Evolutionary conservation across 2,113 vertebrate species (phyloP).

Genomic region (Hemicordylus capensis): DNA sequence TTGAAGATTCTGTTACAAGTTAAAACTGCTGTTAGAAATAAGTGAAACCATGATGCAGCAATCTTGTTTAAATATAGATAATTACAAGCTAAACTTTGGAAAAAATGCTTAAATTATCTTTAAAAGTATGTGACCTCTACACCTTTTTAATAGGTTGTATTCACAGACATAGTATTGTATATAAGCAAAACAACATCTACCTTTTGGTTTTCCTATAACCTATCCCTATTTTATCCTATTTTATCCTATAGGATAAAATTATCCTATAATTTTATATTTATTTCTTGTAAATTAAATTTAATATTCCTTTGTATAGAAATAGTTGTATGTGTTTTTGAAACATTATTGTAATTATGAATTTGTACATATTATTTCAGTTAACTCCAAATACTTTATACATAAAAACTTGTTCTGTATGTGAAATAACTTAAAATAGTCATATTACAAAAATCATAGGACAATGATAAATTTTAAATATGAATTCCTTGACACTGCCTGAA

Average conservation of each 20-base stretch:
- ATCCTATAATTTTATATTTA: conserved; percentile 77
- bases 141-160: conserved; percentile 59
- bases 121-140: conserved; percentile 43
- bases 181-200: conserved; percentile 63
- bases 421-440: conserved; percentile 54
- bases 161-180: conserved; percentile 67
- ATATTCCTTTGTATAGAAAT: conserved; percentile 71
- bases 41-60: conserved; percentile 37
- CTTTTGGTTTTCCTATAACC: no score
- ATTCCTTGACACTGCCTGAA: rapidly evolving
- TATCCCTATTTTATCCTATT: no score
- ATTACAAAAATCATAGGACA: conserved; percentile 33
- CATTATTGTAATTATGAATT: conserved; percentile 54
- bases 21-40: conserved; percentile 37
- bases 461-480: conserved; percentile 33
- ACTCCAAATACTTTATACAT: conserved; percentile 23
- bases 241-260: no score
- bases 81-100: conserved; percentile 44
- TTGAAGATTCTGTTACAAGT: conserved; percentile 49
- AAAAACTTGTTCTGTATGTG: conserved; percentile 47
- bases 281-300: conserved; percentile 79
- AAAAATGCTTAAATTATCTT: conserved; percentile 37
- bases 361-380: conserved; percentile 50
- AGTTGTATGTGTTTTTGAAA: conserved; percentile 61
- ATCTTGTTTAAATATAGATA: conserved; percentile 55